Base-by-base conservation (phyloP, 2,113 vertebrate genomes). In the Empidonax alnorum region DNA sequence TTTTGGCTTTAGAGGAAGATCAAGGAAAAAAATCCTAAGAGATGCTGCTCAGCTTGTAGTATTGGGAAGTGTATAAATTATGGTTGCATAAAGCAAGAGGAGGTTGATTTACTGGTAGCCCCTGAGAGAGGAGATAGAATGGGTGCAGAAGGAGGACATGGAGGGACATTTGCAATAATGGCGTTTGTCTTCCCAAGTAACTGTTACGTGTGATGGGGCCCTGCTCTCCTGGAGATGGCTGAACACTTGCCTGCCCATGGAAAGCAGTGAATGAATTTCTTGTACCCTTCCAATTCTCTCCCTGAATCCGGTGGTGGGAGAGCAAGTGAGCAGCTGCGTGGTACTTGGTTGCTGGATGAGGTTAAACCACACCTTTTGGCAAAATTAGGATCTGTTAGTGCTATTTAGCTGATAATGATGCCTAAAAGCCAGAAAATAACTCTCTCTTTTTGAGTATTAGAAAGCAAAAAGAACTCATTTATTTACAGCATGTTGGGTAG, bases 201-300 rank as follows among this genome's bases (percentile, higher is more conserved):
- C 8, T 4, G 6, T 59, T 17, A 24, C 2, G 3, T 12, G 8
- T 14, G n/a, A n/a, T n/a, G 27, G 22, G 23, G 37, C 8, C 10
- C 28, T 53, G 61, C 20, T 53, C 24, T 46, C 53, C 62, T 25
- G 39, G n/a, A 41, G 17, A 22, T 41, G 24, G n/a, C 14, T 61
- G 11, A n/a, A 7, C 28, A 53, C 10, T 53, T 41, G 10, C 14
- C 13, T 75, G 30, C 16, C 30, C 6, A 2, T 17, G 28, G 31
- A 37, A 74, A 81, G 15, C 8, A 46, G 9, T 1, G 7, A 8
- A 59, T 25, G 2, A 74, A 66, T 59, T 46, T 15, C 19, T 46
- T 39, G 44, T 11, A 56, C 31, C 7, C 7, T 74, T 44, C 17
- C 1, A 5, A 44, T 56, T 53, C 27, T 72, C n/a, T 56, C 24